Percentiles rank a stretch among this genome's conserved stretches.
Conservation (phyloP, 2,888 invertebrate genomes). For the Acleris laterana region DNA sequence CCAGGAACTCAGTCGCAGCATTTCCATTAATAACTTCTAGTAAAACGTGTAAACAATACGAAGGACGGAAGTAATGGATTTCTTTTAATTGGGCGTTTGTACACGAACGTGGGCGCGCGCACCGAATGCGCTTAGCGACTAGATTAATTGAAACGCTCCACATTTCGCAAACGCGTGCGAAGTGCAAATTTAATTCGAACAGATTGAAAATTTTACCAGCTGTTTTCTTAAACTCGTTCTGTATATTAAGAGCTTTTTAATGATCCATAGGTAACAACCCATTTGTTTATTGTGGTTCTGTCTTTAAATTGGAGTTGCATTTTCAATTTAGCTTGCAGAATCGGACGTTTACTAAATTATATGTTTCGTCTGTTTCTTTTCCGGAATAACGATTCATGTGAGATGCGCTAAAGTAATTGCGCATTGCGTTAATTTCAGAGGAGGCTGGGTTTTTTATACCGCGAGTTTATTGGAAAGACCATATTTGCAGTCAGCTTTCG, state of each 20-base stretch:
- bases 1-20: no score
- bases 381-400: no score
- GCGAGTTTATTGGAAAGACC: no score
- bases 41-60: constrained; percentile 1
- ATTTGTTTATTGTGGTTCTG: neutral
- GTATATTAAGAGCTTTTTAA: neutral
- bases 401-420: no score
- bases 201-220: constrained; percentile 54
- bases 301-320: neutral
- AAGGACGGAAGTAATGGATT: constrained; percentile 31
- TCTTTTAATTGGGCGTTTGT: constrained; percentile 46
- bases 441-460: no score
- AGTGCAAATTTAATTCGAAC: constrained; percentile 50
- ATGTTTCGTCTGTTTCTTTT: no score
- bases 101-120: constrained; percentile 46
- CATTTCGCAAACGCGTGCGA: constrained; percentile 49
- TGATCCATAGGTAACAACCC: neutral
- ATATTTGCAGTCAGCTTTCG: no score
- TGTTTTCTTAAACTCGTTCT: constrained; percentile 39
- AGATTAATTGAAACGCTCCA: constrained; percentile 63
- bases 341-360: no score
- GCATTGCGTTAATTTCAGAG: no score
- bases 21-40: no score
- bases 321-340: no score
- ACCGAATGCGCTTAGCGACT: constrained; percentile 64